Evolutionary conservation across 2,797 vertebrate species (phyloP).

Genomic region (Meda fulgida): DNA sequence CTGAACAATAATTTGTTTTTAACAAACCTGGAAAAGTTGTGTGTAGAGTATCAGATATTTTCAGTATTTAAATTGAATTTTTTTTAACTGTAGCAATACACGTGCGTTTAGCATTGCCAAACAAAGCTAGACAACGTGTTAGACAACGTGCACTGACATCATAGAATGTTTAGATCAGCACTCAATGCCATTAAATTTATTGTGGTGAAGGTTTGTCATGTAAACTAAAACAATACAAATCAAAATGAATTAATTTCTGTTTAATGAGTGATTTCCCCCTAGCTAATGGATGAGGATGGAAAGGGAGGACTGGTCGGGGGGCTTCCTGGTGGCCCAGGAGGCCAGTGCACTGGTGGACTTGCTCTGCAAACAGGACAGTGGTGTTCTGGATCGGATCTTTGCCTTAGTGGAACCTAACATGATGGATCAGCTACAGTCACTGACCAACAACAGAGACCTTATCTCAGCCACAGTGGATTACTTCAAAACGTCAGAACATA

Average conservation of each 20-base stretch:
- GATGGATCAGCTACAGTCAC: background rate
- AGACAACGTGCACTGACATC: background rate
- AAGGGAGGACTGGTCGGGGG: conserved; percentile 45
- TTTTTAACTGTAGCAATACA: background rate
- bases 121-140: conserved; percentile 12
- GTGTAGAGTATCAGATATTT: background rate
- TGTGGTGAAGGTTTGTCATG: background rate
- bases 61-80: background rate
- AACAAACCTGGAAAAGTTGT: background rate
- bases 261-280: background rate
- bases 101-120: no score
- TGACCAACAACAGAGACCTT: background rate
- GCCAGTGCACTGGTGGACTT: conserved; percentile 72
- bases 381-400: conserved; percentile 65
- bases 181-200: background rate
- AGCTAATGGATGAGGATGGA: conserved; percentile 75
- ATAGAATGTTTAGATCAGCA: background rate
- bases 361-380: conserved; percentile 64
- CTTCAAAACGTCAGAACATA: conserved; percentile 62
- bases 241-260: background rate
- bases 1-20: background rate
- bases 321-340: conserved; percentile 66
- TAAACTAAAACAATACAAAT: background rate
- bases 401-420: conserved; percentile 64
- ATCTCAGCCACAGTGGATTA: conserved; percentile 69